Base-by-base conservation (phyloP, 2,888 invertebrate species). In the Eupithecia insigniata region DNA sequence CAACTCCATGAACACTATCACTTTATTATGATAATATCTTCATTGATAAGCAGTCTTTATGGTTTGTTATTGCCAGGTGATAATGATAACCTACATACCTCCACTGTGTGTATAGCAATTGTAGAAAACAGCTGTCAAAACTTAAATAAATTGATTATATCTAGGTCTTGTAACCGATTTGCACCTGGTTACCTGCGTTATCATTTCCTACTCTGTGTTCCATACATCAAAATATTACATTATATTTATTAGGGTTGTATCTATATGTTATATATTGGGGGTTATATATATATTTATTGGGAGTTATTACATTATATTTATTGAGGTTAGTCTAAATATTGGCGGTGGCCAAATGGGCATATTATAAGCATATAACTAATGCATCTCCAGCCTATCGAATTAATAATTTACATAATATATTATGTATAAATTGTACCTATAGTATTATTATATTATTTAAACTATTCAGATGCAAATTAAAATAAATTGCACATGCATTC, bases 71-170 rank as follows among this genome's bases (percentile, higher is more conserved):
- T 82, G 81, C 66, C 71, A 75, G 69, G 76, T 80, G 86, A 88
- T 87, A 87, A 85, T 80, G 86, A 88, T 87, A 87, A 85, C 87
- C 87, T 85, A 87, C 74, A 83, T 88, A 82, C n/a, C 68, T 78
- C 70, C 69, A 75, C 76, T 75, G 80, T 77, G 68, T 30, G 67
- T 71, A 32, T 34, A 26, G 61, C 43, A 69, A 70, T 71, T 72
- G 68, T 78, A 73, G 72, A 71, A 22, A 64, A 72, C 79, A 78
- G 76, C 78, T 80, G 72, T 77, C 66, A 68, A 71, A 78, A 77
- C 69, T 77, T 73, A 64, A 76, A 66, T 60, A 61, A 55, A 67
- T 55, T 55, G 36, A 55, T 55, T 67, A 28, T 43, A 39, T 34
- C 22, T 62, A 62, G 32, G 34, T 64, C 36, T 36, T 36, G 22